Base-by-base conservation (phyloP, 2,888 invertebrate genomes). In the Eristalis tenax region DNA sequence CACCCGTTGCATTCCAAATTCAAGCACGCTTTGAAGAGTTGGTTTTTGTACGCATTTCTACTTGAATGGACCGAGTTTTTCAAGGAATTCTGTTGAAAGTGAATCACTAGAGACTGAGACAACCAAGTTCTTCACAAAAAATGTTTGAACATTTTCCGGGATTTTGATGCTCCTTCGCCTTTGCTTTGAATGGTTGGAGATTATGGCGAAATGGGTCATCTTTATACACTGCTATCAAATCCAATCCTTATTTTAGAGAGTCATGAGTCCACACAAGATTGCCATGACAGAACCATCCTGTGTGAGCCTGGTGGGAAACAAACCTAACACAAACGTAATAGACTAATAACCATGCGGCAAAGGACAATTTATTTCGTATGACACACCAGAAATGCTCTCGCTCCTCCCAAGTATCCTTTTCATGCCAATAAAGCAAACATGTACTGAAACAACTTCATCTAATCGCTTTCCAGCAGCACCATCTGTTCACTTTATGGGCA, bases 401-500 rank as follows among this genome's bases (percentile, higher is more conserved):
- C 18, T 50, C 18, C 50, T n/a, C n/a, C 38, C 13, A 43, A 38
- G 43, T 43, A 4, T 26, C 50, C 77, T 43, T 56, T 28, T 50
- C 35, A n/a, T 26, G 69, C 32, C 68, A 77, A 77, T 69, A 70
- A 56, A 64, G 64, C 64, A 78, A 78, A 32, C 70, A 63, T 56
- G 38, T 56, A 64, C 77, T 64, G 35, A 56, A 64, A 56, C 38
- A 78, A 50, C 35, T 78, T 70, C n/a, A 56, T 70, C 64, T 78
- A 57, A 78, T 78, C 70, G 64, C 56, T 70, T n/a, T 57, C 57
- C 64, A 65, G 57, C 79, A 28, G 57, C 79, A 28, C 43, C 71
- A 79, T 71, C 68, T 79, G 79, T 38, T 65, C 40, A 4, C 35
- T 71, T 57, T 59, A 73, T 79, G 71, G 59, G 71, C 59, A 6